phyloP scores from a whole-genome alignment of 2,888 invertebrate species.

The Pseudococcus jackbeardsleyi region DNA sequence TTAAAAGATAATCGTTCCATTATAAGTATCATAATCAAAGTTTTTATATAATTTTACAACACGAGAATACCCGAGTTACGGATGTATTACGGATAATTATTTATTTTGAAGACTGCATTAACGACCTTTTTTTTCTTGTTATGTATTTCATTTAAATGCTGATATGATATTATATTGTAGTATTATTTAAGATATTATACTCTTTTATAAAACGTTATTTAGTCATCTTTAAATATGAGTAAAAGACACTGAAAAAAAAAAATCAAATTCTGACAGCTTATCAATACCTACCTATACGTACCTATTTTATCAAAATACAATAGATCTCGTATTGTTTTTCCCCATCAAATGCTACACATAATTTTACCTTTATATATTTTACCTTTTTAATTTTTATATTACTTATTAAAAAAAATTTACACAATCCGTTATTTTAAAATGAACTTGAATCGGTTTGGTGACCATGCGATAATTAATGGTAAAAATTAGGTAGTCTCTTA shows the following conservation, averaged over 20 bases:
- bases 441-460: conserved; percentile 7
- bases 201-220: too few species aligned
- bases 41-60: neutral
- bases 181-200: too few species aligned
- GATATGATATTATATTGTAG: neutral
- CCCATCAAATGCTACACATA: neutral
- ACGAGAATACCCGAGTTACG: neutral
- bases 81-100: neutral
- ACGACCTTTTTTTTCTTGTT: neutral
- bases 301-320: neutral
- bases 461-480: neutral
- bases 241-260: too few species aligned
- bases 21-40: conserved; percentile 1
- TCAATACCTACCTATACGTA: too few species aligned
- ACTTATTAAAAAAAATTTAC: neutral
- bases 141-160: neutral
- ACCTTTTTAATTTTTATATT: neutral
- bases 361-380: neutral
- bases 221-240: too few species aligned
- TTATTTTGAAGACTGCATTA: conserved; percentile 47
- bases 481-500: conserved; percentile 16
- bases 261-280: too few species aligned
- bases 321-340: neutral
- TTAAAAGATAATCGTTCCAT: neutral
- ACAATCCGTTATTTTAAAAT: neutral